Evolutionary conservation across 1,140 invertebrate genomes (phyloP).

Genomic region (Meloidogyne hapla): DNA sequence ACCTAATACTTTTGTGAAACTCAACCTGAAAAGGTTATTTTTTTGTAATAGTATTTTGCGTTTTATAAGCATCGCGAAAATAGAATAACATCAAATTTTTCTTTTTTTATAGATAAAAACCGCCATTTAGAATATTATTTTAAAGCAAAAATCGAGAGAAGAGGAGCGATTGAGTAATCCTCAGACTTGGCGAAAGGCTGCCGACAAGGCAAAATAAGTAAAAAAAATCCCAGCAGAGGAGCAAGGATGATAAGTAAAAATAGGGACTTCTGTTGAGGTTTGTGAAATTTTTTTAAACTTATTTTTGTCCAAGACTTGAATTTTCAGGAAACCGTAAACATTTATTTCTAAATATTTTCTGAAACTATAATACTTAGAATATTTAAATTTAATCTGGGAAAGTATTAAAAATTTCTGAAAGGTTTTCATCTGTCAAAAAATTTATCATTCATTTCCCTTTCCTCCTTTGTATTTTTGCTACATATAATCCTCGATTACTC

Average conservation of each 20-base stretch:
- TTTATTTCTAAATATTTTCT: neutral
- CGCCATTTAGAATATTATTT: neutral
- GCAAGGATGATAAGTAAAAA: neutral
- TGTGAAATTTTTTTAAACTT: neutral
- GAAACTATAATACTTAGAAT: neutral
- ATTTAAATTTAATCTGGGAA: neutral
- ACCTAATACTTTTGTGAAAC: too few species aligned
- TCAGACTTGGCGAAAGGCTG: neutral
- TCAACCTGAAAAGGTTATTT: too few species aligned
- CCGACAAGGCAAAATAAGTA: neutral
- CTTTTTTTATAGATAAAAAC: neutral
- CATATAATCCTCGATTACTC: constrained; percentile 13
- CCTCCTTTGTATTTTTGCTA: neutral
- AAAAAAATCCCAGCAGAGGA: neutral
- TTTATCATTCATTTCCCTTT: neutral
- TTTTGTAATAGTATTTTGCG: too few species aligned
- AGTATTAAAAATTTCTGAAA: neutral
- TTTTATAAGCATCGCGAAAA: too few species aligned
- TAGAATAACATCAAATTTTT: neutral
- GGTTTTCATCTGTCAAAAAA: neutral
- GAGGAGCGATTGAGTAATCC: neutral
- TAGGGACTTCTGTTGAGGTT: neutral
- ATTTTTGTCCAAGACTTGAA: neutral
- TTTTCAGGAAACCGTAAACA: neutral
- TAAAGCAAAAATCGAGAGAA: neutral